Base-by-base conservation (phyloP, 2,888 invertebrate genomes). In the Acanthosepion esculentum region DNA sequence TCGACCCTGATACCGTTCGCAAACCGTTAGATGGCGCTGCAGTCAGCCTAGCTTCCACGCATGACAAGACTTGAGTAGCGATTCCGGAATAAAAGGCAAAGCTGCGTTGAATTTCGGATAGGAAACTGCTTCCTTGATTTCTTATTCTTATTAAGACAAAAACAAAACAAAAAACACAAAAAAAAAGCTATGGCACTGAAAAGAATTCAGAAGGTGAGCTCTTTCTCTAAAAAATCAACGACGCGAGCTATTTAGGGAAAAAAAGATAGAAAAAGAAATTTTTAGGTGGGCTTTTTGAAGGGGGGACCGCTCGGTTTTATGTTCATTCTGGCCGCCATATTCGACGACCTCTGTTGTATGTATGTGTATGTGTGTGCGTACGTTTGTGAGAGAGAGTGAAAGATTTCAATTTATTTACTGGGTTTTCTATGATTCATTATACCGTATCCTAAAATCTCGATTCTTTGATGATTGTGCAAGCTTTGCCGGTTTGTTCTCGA, bases 201-300 rank as follows among this genome's bases (percentile, higher is more conserved):
- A 93, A 93, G 93, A 93, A 93, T 93, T 93, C 93, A 93, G 93
- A 93, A 93, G 93, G 93, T 93, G 93, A 93, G 93, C 41, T 92
- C 92, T 92, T 92, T 92, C 48, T 48, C 59, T 59, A 20, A 59
- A 59, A 59, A 59, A 59, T 59, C 59, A 59, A 59, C 59, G 59
- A 23, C 23, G 59, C 23, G 59, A 59, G 59, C 23, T 23, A 23
- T 23, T 50, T 12, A 50, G 6, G 6, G 59, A 59, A 59, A 59
- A 55, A 59, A 59, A 23, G 59, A 20, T 23, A 23, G 23, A 59
- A 59, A 59, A 59, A 59, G 20, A 23, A 59, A 59, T 59, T 59
- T 59, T 59, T 59, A 59, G 59, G 59, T 59, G 59, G 59, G 59
- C 59, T 59, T 59, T 59, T 59, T 59, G 59, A 59, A 59, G 59